Evolutionary conservation across 2,797 vertebrate species (phyloP), one percentile per base, ranked within the genome.

Genomic region (Rhinophrynus dorsalis): DNA sequence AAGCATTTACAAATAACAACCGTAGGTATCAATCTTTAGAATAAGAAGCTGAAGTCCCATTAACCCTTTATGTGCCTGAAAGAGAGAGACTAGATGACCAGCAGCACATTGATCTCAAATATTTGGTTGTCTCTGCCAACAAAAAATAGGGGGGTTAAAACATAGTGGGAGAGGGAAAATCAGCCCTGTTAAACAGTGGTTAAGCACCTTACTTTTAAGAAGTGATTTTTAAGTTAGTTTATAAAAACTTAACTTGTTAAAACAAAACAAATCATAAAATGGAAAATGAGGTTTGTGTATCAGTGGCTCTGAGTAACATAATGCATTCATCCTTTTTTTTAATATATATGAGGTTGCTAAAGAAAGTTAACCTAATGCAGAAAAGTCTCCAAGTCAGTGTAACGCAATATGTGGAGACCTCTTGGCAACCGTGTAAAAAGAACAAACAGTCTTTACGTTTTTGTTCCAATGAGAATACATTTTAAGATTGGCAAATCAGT

Each of bases 121-220:
- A 3, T 7, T 13, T 12, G 12, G 5, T 11, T 21, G 12, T 20
- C 37, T 6, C 13, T 11, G 24, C 57, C 38, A 9, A 17, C 40
- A 44, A 18, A 17, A 18, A 20, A 44, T 15, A 15, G 37, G 35
- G 42, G 10, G 20, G 27, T 47, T 26, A 35, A 57, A 33, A 26
- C 21, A 38, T 38, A 68, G 66, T 68, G 66, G 66, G 55, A 51
- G 48, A 10, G 11, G 18, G 5, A 17, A 30, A 29, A 15, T 8
- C 24, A 68, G 17, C 50, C 55, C 18, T 24, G 42, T 9, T 13
- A 59, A 68, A 58, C 44, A 68, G 67, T 68, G 67, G 67, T 68
- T 68, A 45, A 47, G 44, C 23, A 30, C 24, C 1, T 27, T n/a
- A n/a, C n/a, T n/a, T n/a, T n/a, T n/a, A n/a, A n/a, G n/a, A n/a